A percentile compares a stretch with the other conserved stretches of the same genome.
These are phyloP conservation scores for Phyllotreta striolata DNA, from an alignment of 2,888 invertebrate species.

Conservation along the genomic window DNA sequence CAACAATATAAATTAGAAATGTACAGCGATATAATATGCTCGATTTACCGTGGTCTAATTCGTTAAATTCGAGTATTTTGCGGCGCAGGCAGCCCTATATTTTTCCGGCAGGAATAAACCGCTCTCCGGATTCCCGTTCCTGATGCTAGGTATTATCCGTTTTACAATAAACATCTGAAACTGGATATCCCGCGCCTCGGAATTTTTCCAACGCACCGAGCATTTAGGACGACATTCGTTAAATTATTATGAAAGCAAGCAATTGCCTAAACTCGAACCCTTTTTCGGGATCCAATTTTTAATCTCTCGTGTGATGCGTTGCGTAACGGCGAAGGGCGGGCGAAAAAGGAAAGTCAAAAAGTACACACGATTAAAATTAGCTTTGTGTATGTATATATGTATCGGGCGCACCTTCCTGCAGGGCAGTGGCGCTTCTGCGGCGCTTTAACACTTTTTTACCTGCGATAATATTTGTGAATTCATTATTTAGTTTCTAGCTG, in stretches of 20 bases:
- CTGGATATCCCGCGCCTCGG: neutral
- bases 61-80: too few species aligned
- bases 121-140: too few species aligned
- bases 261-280: slow-evolving; percentile 26
- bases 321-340: slow-evolving; percentile 19
- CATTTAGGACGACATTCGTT: slow-evolving; percentile 19
- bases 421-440: neutral
- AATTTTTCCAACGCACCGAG: slow-evolving; percentile 17
- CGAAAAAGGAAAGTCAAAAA: slow-evolving; percentile 25
- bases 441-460: neutral
- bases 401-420: slow-evolving; percentile 10
- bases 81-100: too few species aligned
- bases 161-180: neutral
- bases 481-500: too few species aligned
- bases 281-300: slow-evolving; percentile 24
- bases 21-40: too few species aligned
- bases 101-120: too few species aligned
- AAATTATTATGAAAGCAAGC: slow-evolving; percentile 28
- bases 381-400: slow-evolving; percentile 24
- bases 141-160: too few species aligned
- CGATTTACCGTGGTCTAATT: too few species aligned
- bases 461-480: too few species aligned
- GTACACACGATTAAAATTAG: slow-evolving; percentile 36
- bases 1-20: too few species aligned
- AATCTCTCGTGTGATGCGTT: slow-evolving; percentile 17